Base-by-base conservation (phyloP, 2,888 invertebrate species). In the Aphodius sticticus region DNA sequence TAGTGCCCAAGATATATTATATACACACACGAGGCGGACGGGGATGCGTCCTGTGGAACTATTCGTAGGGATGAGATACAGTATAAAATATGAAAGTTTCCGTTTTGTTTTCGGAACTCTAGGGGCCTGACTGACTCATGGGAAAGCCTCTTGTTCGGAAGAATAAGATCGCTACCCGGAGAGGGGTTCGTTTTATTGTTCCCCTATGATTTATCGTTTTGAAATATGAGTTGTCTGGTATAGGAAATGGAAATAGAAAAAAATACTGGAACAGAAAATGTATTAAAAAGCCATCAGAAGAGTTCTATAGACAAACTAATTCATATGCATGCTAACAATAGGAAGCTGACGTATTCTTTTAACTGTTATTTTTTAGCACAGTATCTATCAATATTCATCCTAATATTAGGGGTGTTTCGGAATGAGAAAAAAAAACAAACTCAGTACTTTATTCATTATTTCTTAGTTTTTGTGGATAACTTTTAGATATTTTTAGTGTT, bases 51-150 rank as follows among this genome's bases (percentile, higher is more conserved):
- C 53, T 1, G 53, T 9, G 4, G 53, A 53, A 53, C 53, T 53
- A 53, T 53, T 53, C 12, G 53, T 53, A 53, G 53, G 9, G 53
- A 9, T 53, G 53, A 12, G 53, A 53, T 9, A 53, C 53, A 53
- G 53, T 53, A 53, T 53, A 53, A 53, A 53, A 53, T 53, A 53
- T 53, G 53, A 53, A 53, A 53, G 53, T 53, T 53, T 53, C 53
- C 53, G 53, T 53, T 53, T 53, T 53, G 53, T 53, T 53, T 53
- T 53, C 53, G 2, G 53, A 12, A 53, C 53, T 9, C 53, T 53
- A 53, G 53, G 53, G 53, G 53, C 12, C 12, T 5, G 53, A 9
- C 53, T 53, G 53, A 53, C 53, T 53, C 53, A 53, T 53, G 53
- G 53, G 53, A 53, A 12, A 53, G 53, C 9, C 53, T 12, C 12